phyloP scores from a whole-genome alignment of 2,113 vertebrate species.

The Morone chrysops region DNA sequence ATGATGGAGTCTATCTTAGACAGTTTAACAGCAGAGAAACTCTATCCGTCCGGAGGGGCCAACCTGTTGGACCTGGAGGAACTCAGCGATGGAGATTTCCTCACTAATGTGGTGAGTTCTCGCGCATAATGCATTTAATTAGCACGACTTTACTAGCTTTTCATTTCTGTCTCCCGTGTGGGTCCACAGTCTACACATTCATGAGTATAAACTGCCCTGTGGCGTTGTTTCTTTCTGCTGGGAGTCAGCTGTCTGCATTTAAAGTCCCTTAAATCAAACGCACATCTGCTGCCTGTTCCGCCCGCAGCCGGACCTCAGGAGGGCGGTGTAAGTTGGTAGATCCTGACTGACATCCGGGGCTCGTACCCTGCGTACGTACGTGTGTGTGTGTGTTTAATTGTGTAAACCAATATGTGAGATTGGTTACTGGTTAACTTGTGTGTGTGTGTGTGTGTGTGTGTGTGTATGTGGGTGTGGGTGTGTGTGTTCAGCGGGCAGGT shows the following conservation, averaged over 20 bases:
- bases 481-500: constrained; percentile 45
- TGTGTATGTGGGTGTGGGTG: constrained; percentile 29
- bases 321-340: constrained; percentile 64
- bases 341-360: constrained; percentile 77
- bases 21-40: constrained; percentile 73
- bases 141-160: background rate
- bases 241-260: constrained; percentile 5
- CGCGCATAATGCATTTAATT: background rate
- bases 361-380: background rate
- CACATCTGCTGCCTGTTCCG: constrained; percentile 56
- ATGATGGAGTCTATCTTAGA: constrained; percentile 79
- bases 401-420: constrained; percentile 22
- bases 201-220: background rate
- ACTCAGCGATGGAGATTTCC: constrained; percentile 80
- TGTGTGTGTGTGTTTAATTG: constrained; percentile 33
- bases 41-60: constrained; percentile 64
- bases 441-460: constrained; percentile 3
- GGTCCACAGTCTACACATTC: background rate
- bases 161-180: background rate
- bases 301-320: constrained; percentile 75
- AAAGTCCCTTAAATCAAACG: constrained; percentile 40
- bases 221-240: background rate
- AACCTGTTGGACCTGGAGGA: constrained; percentile 84
- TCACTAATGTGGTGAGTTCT: constrained; percentile 78
- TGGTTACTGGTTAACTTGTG: constrained; percentile 54